Percentiles rank a stretch among this genome's conserved stretches.
These are phyloP conservation scores for Aspidoscelis tigris DNA, from an alignment of 2,113 vertebrate species.

Conservation along the genomic window DNA sequence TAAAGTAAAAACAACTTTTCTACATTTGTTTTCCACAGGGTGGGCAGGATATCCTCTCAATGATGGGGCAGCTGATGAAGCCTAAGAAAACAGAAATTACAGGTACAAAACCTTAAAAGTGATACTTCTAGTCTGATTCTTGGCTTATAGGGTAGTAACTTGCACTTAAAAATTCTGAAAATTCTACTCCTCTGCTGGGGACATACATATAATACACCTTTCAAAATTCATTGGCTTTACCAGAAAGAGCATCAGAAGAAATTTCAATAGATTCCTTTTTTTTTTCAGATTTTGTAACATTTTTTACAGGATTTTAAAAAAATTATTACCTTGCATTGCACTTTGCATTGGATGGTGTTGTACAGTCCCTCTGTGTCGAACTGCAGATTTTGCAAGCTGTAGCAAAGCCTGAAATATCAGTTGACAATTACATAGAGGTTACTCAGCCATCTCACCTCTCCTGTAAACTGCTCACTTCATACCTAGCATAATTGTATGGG, in stretches of 20 bases:
- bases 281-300: constrained; percentile 11
- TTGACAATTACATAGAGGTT: neutral
- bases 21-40: constrained; percentile 78
- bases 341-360: constrained; percentile 20
- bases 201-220: too few species aligned
- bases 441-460: neutral
- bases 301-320: neutral
- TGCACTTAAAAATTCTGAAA: neutral
- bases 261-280: neutral
- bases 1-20: neutral
- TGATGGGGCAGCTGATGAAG: constrained; percentile 99
- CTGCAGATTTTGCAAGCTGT: constrained; percentile 35
- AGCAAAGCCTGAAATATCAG: constrained; percentile 27
- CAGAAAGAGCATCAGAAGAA: neutral
- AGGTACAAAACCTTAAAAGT: constrained; percentile 73
- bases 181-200: too few species aligned
- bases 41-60: constrained; percentile 97
- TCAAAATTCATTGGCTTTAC: neutral
- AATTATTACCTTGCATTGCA: neutral
- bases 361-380: constrained; percentile 15
- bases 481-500: neutral
- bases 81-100: constrained; percentile 99
- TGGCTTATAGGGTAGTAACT: neutral
- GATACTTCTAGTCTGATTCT: neutral
- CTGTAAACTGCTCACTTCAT: neutral